Conservation (phyloP, 2,888 invertebrate species). For the Gymnosoma rotundatum region DNA sequence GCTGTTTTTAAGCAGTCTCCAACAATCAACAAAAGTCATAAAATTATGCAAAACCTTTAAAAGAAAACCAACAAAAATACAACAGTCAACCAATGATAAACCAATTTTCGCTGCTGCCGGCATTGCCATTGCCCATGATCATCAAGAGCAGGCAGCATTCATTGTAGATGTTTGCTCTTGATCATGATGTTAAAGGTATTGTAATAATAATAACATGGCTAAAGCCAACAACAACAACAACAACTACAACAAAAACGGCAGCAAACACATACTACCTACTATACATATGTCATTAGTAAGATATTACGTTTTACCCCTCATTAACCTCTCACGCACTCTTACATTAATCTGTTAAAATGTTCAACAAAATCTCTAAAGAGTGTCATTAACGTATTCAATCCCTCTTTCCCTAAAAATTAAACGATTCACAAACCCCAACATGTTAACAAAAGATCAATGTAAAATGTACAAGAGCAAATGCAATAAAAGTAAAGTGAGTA, state of each 20-base stretch:
- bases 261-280: slow-evolving; percentile 36
- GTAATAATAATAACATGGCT: slow-evolving; percentile 13
- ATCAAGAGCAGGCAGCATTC: slow-evolving; percentile 41
- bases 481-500: slow-evolving; percentile 11
- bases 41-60: slow-evolving; percentile 76
- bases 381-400: slow-evolving; percentile 30
- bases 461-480: slow-evolving; percentile 45
- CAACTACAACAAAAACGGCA: slow-evolving; percentile 40
- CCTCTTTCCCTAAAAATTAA: slow-evolving; percentile 13
- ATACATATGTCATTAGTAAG: slow-evolving; percentile 57
- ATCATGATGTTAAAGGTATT: slow-evolving; percentile 63
- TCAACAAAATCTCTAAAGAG: slow-evolving; percentile 56
- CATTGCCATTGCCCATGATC: slow-evolving; percentile 56
- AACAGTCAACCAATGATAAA: slow-evolving; percentile 39
- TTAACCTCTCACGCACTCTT: slow-evolving; percentile 38
- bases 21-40: slow-evolving; percentile 76
- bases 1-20: slow-evolving; percentile 82
- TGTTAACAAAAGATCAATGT: slow-evolving; percentile 53
- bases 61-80: slow-evolving; percentile 41
- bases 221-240: too few relatives aligned
- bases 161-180: slow-evolving; percentile 40
- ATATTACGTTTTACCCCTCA: slow-evolving; percentile 50
- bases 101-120: slow-evolving; percentile 45
- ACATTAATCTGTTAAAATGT: slow-evolving; percentile 40
- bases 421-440: background rate